phyloP scores from a whole-genome alignment of 2,797 vertebrate genomes.

The Sebastes hubbsi region DNA sequence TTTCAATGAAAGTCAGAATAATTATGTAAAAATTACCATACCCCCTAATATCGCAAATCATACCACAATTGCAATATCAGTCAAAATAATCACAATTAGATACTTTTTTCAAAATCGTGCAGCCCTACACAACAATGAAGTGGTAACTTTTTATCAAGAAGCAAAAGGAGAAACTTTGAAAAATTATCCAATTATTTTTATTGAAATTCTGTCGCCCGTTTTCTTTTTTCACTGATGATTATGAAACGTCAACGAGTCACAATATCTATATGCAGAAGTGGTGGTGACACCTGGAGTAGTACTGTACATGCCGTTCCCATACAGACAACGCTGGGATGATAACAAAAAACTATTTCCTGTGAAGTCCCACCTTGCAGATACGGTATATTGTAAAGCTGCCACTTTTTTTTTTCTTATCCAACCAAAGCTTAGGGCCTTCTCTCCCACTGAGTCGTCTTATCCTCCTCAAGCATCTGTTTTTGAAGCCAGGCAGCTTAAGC shows the following conservation, averaged over 20 bases:
- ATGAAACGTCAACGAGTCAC: neutral
- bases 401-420: conserved; percentile 57
- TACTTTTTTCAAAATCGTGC: neutral
- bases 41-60: too few species aligned
- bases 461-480: conserved; percentile 79
- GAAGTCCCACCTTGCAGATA: conserved; percentile 57
- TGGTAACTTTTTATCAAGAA: neutral
- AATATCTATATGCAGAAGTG: neutral
- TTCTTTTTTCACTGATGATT: neutral
- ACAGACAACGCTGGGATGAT: conserved; percentile 21
- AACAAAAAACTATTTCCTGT: conserved; percentile 48
- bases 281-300: neutral
- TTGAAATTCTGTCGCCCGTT: neutral
- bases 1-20: too few species aligned
- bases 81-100: too few species aligned
- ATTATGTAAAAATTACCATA: too few species aligned
- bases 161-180: neutral
- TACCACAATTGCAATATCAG: too few species aligned
- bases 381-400: conserved; percentile 46
- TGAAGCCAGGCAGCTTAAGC: conserved; percentile 76
- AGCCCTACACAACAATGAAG: neutral
- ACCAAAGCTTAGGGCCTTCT: conserved; percentile 66
- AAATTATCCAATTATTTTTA: neutral
- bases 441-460: conserved; percentile 77
- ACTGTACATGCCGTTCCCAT: neutral